These are phyloP conservation scores for Grantiella picta DNA, from an alignment of 2,113 vertebrate species.

Conservation along the genomic window DNA sequence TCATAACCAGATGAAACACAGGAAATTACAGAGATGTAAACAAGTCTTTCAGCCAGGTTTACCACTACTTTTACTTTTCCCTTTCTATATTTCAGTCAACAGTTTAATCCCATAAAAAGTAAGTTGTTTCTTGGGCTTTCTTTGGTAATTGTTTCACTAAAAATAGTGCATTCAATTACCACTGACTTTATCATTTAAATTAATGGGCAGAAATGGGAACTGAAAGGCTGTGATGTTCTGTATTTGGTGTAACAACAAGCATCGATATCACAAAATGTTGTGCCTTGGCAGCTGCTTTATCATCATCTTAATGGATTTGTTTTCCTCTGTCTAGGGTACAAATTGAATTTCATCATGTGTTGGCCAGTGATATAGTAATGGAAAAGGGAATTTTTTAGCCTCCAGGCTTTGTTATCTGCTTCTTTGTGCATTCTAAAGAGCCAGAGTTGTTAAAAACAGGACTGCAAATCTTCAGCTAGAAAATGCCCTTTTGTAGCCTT, in stretches of 20 bases:
- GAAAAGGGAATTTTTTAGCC: constrained; percentile 40
- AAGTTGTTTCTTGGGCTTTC: neutral
- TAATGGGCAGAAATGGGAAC: constrained; percentile 2
- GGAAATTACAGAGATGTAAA: constrained; percentile 60
- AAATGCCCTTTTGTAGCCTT: constrained; percentile 74
- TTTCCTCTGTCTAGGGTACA: constrained; percentile 34
- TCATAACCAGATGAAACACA: constrained; percentile 47
- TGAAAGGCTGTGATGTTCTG: constrained; percentile 1
- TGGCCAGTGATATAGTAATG: neutral
- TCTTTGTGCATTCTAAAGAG: constrained; percentile 57
- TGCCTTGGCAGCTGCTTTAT: constrained; percentile 44
- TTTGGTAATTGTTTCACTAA: constrained; percentile 26
- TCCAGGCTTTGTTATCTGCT: constrained; percentile 35
- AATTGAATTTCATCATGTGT: constrained; percentile 47
- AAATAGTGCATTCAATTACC: constrained; percentile 9
- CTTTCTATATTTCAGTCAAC: constrained; percentile 22
- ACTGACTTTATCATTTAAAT: constrained; percentile 12
- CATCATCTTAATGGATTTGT: constrained; percentile 37
- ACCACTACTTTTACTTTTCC: constrained; percentile 9
- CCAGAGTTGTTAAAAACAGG: constrained; percentile 56
- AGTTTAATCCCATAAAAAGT: neutral
- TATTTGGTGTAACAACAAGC: neutral
- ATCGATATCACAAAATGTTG: neutral
- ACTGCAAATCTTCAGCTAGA: constrained; percentile 56
- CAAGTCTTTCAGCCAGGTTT: constrained; percentile 46